phyloP scores from a whole-genome alignment of 2,888 invertebrate species.

The Archips crataeganus region DNA sequence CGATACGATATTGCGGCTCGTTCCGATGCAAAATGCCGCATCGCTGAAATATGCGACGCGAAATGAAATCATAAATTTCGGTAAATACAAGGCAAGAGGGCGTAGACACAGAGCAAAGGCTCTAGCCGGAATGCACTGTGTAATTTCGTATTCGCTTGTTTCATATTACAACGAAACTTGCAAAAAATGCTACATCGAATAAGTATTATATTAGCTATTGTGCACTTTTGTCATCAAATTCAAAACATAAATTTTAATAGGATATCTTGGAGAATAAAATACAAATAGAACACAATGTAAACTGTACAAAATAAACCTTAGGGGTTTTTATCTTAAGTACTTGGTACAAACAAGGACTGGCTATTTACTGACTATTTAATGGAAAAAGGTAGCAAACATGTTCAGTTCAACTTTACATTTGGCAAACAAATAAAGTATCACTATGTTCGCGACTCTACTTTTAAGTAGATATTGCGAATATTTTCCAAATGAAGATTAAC shows the following conservation, averaged over 20 bases:
- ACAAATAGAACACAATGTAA: too few species aligned
- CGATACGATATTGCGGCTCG: conserved; percentile 41
- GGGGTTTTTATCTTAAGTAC: background rate
- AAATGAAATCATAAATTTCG: conserved; percentile 47
- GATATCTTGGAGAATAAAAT: background rate
- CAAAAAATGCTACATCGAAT: conserved; percentile 12
- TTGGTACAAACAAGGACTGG: too few species aligned
- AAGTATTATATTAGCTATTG: background rate
- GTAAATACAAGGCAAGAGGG: conserved; percentile 44
- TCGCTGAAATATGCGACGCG: conserved; percentile 45
- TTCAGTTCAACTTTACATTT: too few species aligned
- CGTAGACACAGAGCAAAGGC: conserved; percentile 33
- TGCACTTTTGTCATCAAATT: too few species aligned
- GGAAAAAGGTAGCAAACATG: too few species aligned
- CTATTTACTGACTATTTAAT: too few species aligned
- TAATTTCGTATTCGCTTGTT: conserved; percentile 35
- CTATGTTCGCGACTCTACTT: background rate
- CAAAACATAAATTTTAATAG: background rate
- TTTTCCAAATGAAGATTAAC: conserved; percentile 16
- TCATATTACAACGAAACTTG: conserved; percentile 12
- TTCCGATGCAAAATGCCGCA: conserved; percentile 44
- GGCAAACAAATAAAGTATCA: too few species aligned
- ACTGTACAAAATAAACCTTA: too few species aligned
- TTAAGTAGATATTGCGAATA: background rate
- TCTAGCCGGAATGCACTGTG: conserved; percentile 30